Percentiles rank a stretch among this genome's conserved stretches.
These are phyloP conservation scores for Acrossocheilus wenchowensis DNA, from an alignment of 2,797 vertebrate genomes.

Conservation along the genomic window DNA sequence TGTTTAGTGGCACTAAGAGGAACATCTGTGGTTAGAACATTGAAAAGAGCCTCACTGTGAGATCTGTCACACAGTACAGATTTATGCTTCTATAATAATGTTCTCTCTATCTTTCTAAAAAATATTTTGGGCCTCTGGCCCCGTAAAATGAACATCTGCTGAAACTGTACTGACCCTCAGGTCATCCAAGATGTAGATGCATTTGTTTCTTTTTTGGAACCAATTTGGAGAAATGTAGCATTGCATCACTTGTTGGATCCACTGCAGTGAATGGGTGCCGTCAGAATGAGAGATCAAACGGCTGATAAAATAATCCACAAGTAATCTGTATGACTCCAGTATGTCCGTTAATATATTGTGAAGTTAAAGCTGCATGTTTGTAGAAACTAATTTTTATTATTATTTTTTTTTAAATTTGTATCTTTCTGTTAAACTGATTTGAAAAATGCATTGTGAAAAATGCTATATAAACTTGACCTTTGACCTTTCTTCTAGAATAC, in stretches of 20 bases:
- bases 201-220: background rate
- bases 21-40: slow-evolving; percentile 11
- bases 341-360: background rate
- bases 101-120: background rate
- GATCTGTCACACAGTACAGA: slow-evolving; percentile 7
- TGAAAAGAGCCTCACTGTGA: background rate
- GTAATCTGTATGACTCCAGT: background rate
- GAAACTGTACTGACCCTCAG: background rate
- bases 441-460: background rate
- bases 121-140: background rate
- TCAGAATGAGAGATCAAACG: background rate
- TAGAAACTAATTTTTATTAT: background rate
- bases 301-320: background rate
- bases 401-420: background rate
- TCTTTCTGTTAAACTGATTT: slow-evolving; percentile 11
- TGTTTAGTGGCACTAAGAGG: slow-evolving; percentile 47
- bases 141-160: background rate
- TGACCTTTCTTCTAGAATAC: background rate
- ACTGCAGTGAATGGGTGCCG: background rate
- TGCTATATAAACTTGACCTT: background rate
- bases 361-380: background rate
- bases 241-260: background rate
- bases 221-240: background rate
- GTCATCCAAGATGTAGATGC: background rate
- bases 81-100: background rate